A percentile compares a stretch with the other conserved stretches of the same genome.
Conservation (phyloP, 2,888 invertebrate genomes). For the Labia minor region DNA sequence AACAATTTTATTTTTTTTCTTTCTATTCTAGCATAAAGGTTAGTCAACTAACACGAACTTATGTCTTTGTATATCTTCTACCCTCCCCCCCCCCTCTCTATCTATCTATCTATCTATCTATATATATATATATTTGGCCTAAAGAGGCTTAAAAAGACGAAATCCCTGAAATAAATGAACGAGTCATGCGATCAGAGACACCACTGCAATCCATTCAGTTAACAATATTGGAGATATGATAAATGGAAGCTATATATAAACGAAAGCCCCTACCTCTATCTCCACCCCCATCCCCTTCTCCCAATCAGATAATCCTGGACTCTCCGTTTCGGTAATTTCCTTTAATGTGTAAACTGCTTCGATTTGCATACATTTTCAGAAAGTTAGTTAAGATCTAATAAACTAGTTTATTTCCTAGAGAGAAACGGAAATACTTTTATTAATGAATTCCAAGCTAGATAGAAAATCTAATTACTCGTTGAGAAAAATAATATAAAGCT, state of each 20-base stretch:
- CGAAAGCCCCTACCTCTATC: neutral
- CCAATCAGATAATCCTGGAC: neutral
- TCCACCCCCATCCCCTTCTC: too few species aligned
- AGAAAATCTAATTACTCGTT: conserved; percentile 6
- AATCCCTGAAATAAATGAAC: neutral
- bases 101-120: too few species aligned
- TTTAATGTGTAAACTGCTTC: conserved; percentile 5
- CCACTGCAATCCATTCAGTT: neutral
- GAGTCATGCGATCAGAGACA: neutral
- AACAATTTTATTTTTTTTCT: too few species aligned
- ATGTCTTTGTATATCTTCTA: too few species aligned
- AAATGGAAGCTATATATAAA: conserved; percentile 8
- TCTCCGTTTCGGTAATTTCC: conserved; percentile 13
- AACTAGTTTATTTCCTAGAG: conserved; percentile 13
- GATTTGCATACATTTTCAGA: conserved; percentile 13
- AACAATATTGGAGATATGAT: neutral
- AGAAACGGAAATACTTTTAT: conserved; percentile 13
- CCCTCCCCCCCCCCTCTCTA: too few species aligned
- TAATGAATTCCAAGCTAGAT: conserved; percentile 7
- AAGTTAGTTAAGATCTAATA: conserved; percentile 13
- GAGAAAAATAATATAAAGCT: neutral
- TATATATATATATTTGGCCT: too few species aligned
- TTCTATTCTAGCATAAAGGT: too few species aligned
- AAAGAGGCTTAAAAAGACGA: neutral
- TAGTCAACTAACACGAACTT: too few species aligned